These are phyloP conservation scores for Eupithecia subumbrata DNA, from an alignment of 2,888 invertebrate genomes.

Conservation along the genomic window DNA sequence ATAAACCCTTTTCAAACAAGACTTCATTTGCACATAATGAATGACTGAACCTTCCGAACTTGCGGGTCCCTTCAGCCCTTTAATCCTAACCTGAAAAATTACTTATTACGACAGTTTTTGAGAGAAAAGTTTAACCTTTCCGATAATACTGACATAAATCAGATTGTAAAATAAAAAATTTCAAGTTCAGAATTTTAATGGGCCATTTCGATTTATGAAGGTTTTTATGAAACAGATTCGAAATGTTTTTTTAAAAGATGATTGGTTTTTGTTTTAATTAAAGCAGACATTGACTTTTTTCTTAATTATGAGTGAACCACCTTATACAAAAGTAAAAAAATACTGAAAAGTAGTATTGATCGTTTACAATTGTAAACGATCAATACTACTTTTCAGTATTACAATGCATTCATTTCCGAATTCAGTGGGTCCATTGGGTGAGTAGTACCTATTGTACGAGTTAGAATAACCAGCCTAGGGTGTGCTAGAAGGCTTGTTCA, in stretches of 20 bases:
- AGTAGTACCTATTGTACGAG: no score
- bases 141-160: slow-evolving; percentile 51
- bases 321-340: no score
- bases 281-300: neutral
- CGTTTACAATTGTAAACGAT: no score
- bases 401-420: no score
- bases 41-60: slow-evolving; percentile 44
- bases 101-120: slow-evolving; percentile 46
- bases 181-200: slow-evolving; percentile 32
- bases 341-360: no score
- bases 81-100: slow-evolving; percentile 52
- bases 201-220: neutral
- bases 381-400: no score
- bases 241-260: neutral
- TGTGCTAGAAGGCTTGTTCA: neutral
- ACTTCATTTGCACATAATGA: slow-evolving; percentile 47
- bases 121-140: slow-evolving; percentile 47
- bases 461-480: neutral
- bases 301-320: no score
- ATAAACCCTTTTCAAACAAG: slow-evolving; percentile 40
- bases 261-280: no score
- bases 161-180: slow-evolving; percentile 42
- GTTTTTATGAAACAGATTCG: neutral
- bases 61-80: slow-evolving; percentile 44
- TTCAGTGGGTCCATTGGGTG: no score